phyloP scores from a whole-genome alignment of 2,797 vertebrate species.

The Astyanax mexicanus region DNA sequence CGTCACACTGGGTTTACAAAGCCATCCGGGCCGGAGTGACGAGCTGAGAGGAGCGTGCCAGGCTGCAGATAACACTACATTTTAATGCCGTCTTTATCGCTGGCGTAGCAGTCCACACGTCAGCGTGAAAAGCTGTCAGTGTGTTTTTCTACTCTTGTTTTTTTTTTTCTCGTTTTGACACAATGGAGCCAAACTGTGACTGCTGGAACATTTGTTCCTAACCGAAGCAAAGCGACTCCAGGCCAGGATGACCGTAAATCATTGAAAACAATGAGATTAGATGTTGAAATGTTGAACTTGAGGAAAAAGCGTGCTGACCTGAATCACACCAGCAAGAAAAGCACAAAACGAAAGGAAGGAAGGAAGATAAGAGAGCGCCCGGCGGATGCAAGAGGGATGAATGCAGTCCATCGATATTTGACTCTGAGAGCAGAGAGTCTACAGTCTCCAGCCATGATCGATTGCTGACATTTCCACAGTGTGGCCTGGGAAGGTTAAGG shows the following conservation, averaged over 20 bases:
- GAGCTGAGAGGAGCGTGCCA: constrained; percentile 7
- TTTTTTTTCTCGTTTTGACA: not conserved
- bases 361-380: not conserved
- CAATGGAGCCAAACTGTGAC: not conserved
- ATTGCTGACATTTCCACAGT: constrained; percentile 9
- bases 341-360: constrained; percentile 4
- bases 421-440: not conserved
- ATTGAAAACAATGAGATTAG: not conserved
- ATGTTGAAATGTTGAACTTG: not conserved
- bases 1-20: not conserved
- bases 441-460: not conserved
- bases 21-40: not conserved
- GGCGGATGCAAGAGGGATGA: not conserved
- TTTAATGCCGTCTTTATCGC: constrained; percentile 23
- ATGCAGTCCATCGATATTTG: not conserved
- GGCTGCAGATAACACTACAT: constrained; percentile 13
- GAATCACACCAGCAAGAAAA: not conserved
- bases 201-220: not conserved
- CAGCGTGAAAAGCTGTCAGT: constrained; percentile 6
- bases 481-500: constrained; percentile 7
- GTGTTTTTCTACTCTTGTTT: not conserved
- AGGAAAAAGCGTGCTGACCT: not conserved
- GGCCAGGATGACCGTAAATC: not conserved
- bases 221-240: not conserved
- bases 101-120: not conserved